These are phyloP conservation scores for Chaunax sp. DNA, from an alignment of 2,797 vertebrate genomes.

Conservation along the genomic window DNA sequence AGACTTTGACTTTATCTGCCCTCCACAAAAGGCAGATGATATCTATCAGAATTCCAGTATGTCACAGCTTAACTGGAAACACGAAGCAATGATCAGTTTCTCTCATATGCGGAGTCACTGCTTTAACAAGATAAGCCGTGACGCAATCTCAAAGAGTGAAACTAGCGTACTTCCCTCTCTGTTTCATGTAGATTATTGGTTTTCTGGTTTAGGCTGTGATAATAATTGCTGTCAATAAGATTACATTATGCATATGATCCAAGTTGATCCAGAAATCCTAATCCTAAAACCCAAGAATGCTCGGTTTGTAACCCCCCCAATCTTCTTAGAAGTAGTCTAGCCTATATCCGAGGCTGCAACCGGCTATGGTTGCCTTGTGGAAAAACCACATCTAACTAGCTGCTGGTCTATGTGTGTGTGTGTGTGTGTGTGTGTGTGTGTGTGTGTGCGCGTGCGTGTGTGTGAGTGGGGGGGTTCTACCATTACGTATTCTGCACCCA, in stretches of 20 bases:
- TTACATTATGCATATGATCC: constrained; percentile 79
- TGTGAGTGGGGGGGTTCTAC: constrained; percentile 14
- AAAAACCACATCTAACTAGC: constrained; percentile 28
- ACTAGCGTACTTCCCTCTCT: constrained; percentile 35
- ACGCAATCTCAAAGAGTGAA: constrained; percentile 42
- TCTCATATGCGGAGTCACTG: constrained; percentile 22
- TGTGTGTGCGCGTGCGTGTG: too few species aligned
- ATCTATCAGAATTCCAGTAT: constrained; percentile 39
- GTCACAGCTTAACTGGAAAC: constrained; percentile 16
- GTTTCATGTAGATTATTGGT: constrained; percentile 70
- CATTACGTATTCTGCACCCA: constrained; percentile 68
- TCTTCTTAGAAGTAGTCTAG: constrained; percentile 69
- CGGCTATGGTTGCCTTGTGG: constrained; percentile 33
- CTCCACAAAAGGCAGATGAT: constrained; percentile 12
- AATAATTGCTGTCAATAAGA: constrained; percentile 76
- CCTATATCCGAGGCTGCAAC: constrained; percentile 31
- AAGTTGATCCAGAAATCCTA: constrained; percentile 78
- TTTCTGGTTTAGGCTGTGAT: constrained; percentile 66
- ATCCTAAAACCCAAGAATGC: constrained; percentile 64
- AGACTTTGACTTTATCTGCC: constrained; percentile 34
- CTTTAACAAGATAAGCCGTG: constrained; percentile 63
- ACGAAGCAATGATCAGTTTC: constrained; percentile 27
- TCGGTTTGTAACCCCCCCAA: constrained; percentile 66
- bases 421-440: too few species aligned
- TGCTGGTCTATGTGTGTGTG: not conserved